A percentile compares a stretch with the other conserved stretches of the same genome.
Conservation (phyloP, 2,888 invertebrate genomes). For the Cerastis leucographa region DNA sequence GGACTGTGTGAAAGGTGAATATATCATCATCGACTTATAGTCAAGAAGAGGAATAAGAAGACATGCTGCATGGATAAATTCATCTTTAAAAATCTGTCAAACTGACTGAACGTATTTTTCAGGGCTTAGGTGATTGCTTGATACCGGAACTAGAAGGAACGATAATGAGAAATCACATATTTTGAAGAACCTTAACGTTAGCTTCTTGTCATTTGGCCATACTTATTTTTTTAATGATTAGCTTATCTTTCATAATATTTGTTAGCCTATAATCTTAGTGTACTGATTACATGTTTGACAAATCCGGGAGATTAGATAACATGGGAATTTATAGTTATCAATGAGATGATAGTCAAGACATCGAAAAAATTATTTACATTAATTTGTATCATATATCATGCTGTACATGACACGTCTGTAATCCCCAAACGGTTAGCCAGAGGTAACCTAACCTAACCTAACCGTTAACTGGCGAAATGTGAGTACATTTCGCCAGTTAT, state of each 20-base stretch:
- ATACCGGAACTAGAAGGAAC: not conserved
- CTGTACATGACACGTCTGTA: no score
- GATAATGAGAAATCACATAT: not conserved
- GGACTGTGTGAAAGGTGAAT: no score
- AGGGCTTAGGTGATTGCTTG: not conserved
- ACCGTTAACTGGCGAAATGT: no score
- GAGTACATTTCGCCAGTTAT: no score
- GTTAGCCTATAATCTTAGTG: not conserved
- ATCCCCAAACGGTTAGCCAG: no score
- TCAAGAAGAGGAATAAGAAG: no score
- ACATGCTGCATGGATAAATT: no score
- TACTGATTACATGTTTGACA: conserved; percentile 10
- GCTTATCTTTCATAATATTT: conserved; percentile 12
- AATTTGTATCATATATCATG: no score
- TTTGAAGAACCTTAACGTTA: not conserved
- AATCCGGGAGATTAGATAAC: conserved; percentile 17
- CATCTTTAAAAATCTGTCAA: not conserved
- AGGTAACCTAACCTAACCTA: no score
- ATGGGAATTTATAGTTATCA: not conserved
- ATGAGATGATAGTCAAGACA: not conserved
- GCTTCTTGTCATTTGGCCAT: not conserved
- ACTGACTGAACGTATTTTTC: not conserved
- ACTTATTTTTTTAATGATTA: not conserved
- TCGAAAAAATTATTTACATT: no score
- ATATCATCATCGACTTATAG: no score